Conservation (phyloP, 2,113 vertebrate genomes). For the Percina caprodes region DNA sequence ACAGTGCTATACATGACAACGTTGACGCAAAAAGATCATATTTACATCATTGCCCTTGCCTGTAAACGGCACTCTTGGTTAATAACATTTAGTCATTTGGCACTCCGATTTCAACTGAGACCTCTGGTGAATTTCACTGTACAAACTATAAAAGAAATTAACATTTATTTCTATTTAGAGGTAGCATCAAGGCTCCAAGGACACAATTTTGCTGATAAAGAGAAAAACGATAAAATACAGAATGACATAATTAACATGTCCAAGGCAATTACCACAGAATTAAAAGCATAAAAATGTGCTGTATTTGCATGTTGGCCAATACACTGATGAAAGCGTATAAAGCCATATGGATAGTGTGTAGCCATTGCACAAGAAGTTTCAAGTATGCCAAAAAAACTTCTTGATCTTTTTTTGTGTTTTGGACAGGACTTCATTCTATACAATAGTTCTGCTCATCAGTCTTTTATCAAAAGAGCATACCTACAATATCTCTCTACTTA, state of each 20-base stretch:
- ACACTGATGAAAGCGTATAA: not conserved
- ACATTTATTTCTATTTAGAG: constrained; percentile 13
- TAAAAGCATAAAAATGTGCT: not conserved
- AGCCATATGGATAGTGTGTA: not conserved
- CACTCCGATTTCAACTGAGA: constrained; percentile 16
- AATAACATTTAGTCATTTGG: constrained; percentile 21
- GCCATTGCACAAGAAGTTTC: not conserved
- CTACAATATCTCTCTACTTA: not conserved
- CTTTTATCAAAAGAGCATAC: not conserved
- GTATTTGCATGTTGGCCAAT: not conserved
- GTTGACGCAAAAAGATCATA: not conserved
- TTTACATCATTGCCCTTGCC: not conserved
- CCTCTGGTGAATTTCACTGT: constrained; percentile 14
- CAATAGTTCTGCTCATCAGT: not conserved
- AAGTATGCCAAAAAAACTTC: not conserved
- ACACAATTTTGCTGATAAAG: not conserved
- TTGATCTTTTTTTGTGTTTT: not conserved
- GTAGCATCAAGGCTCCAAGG: not conserved
- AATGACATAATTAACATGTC: not conserved
- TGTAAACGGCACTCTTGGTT: not conserved
- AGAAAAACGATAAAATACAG: not conserved
- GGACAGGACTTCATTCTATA: not conserved
- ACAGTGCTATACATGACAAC: not conserved
- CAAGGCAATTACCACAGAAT: not conserved
- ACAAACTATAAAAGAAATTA: not conserved